These are phyloP conservation scores for Amiota minor DNA, from an alignment of 2,888 invertebrate genomes.

Conservation along the genomic window DNA sequence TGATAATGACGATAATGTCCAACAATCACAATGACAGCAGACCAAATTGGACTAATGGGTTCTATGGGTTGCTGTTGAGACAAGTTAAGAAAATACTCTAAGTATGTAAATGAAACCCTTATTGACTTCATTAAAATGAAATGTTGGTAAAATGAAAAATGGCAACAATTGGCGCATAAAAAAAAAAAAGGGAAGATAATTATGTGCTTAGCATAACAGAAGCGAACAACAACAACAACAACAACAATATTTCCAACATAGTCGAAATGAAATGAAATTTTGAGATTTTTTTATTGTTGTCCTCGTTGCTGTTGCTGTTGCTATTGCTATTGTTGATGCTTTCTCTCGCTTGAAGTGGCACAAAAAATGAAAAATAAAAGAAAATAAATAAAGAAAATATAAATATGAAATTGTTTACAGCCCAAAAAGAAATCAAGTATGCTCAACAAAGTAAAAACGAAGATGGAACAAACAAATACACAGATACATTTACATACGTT, in stretches of 20 bases:
- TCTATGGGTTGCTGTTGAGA: background rate
- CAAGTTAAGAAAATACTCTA: background rate
- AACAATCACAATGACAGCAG: background rate
- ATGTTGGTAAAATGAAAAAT: slow-evolving; percentile 9
- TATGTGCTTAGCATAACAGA: slow-evolving; percentile 57
- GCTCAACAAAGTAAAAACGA: too few relatives aligned
- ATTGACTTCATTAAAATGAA: slow-evolving; percentile 25
- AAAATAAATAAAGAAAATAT: slow-evolving; percentile 18
- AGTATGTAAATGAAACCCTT: background rate
- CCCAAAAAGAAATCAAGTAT: background rate
- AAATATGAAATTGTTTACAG: slow-evolving; percentile 22
- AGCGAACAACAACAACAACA: slow-evolving; percentile 20
- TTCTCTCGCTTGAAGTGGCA: slow-evolving; percentile 15
- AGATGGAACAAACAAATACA: too few relatives aligned
- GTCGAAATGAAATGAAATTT: slow-evolving; percentile 22
- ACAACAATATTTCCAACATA: slow-evolving; percentile 26
- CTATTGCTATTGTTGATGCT: background rate
- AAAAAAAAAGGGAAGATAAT: slow-evolving; percentile 56
- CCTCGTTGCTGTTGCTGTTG: background rate
- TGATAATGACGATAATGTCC: background rate
- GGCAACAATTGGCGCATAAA: slow-evolving; percentile 40
- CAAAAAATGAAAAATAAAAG: slow-evolving; percentile 15
- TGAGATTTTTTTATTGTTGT: background rate
- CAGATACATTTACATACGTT: background rate
- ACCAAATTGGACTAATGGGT: background rate